Evolutionary conservation across 2,888 invertebrate genomes (phyloP).

Genomic region (Acholoe squamosa): DNA sequence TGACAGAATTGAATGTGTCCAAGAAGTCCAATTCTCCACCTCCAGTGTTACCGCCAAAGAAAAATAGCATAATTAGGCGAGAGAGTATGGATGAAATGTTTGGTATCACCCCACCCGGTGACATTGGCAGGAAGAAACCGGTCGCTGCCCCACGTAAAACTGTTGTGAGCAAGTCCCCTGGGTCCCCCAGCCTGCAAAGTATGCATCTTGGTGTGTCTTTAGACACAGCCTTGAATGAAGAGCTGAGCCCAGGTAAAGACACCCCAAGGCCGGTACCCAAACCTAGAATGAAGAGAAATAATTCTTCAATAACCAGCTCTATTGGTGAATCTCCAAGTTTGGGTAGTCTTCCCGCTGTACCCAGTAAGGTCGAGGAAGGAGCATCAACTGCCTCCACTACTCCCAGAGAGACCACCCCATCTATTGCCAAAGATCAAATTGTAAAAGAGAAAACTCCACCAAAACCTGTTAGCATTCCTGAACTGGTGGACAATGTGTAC

Average conservation of each 20-base stretch:
- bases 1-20: neutral
- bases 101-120: neutral
- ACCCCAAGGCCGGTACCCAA: conserved; percentile 19
- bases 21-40: neutral
- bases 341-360: neutral
- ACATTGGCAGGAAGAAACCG: neutral
- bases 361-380: neutral
- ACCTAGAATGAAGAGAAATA: neutral
- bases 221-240: conserved; percentile 13
- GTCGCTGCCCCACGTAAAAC: conserved; percentile 36
- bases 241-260: neutral
- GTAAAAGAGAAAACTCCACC: too few species aligned
- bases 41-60: neutral
- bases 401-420: neutral
- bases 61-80: neutral
- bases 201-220: neutral
- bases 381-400: neutral
- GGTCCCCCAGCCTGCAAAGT: neutral
- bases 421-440: too few species aligned
- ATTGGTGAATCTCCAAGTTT: neutral
- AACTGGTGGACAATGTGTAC: neutral
- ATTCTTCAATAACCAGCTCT: neutral
- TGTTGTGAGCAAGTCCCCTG: neutral
- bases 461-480: neutral
- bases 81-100: conserved; percentile 29